A percentile compares a stretch with the other conserved stretches of the same genome.
Conservation (phyloP, 2,113 vertebrate species). For the Empidonax alnorum region DNA sequence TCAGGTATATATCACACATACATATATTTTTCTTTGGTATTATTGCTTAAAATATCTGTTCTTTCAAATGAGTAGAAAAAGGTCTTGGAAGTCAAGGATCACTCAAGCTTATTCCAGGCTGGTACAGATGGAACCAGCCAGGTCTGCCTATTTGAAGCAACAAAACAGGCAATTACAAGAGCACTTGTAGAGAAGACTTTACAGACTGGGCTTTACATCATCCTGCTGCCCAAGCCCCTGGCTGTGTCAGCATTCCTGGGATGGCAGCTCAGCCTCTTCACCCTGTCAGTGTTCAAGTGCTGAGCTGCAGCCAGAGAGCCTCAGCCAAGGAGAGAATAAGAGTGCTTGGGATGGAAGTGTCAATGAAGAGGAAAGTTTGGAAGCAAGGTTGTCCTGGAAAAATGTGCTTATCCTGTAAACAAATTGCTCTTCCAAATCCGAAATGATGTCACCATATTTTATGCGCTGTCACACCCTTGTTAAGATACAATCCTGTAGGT, state of each 20-base stretch:
- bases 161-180: background rate
- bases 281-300: background rate
- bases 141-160: background rate
- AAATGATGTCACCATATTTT: background rate
- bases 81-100: background rate
- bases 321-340: background rate
- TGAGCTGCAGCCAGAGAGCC: background rate
- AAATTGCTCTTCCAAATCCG: background rate
- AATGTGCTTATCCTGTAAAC: background rate
- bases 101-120: background rate
- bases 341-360: background rate
- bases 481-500: background rate
- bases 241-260: background rate
- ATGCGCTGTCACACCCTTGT: background rate
- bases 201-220: background rate
- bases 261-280: background rate
- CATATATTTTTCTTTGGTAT: background rate
- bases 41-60: slow-evolving; percentile 8
- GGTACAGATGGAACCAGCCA: background rate
- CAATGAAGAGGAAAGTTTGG: background rate
- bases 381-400: background rate
- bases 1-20: background rate
- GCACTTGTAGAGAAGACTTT: background rate
- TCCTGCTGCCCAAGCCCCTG: background rate
- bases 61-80: slow-evolving; percentile 13